Evolutionary conservation across 2,113 vertebrate genomes (phyloP), one percentile per base, ranked within the genome.

Genomic region (Erpornis zantholeuca): DNA sequence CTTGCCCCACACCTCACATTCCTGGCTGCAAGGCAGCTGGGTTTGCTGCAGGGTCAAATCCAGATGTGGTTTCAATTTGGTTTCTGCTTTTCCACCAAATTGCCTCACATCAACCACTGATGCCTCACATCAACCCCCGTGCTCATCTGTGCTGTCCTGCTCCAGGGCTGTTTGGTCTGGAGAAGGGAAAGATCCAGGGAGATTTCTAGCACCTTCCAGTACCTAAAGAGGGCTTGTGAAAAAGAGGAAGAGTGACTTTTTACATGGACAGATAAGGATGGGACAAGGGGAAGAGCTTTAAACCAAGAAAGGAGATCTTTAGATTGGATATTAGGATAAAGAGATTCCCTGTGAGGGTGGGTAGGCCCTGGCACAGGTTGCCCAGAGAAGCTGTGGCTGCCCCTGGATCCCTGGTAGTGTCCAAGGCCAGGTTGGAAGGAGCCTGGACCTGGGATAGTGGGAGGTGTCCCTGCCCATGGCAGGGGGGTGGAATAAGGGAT

Each of bases 91-190:
- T 53, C 22, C 33, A 81, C 29, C 20, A 36, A 53, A 36, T 8
- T 65, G 20, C 36, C 80, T 61, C 69, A 14, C 28, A 36, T 7
- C 36, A 49, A 0, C 44, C 45, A 25, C 0, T 0, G 52, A n/a
- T 65, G 20, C 36, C 80, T 61, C 69, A 14, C 28, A 36, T 7
- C 36, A 49, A 0, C 44, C 23, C 18, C 40, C 47, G 49, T 49
- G 82, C 33, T 85, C 52, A 15, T 23, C 66, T 68, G 33, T 35
- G 53, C 68, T 49, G 4, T 52, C 21, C 54, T 38, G 1, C 22
- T 70, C 33, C 27, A 19, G 35, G 21, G 29, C 12, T 79, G 12
- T 14, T 40, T 38, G 21, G 8, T 38, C 28, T 61, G n/a, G 54
- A 49, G 40, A n/a, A 61, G 17, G 15, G 31, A 76, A 33, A 56